Evolutionary conservation across 2,113 vertebrate species (phyloP), one percentile per base, ranked within the genome.

Genomic region (Piaya cayana): DNA sequence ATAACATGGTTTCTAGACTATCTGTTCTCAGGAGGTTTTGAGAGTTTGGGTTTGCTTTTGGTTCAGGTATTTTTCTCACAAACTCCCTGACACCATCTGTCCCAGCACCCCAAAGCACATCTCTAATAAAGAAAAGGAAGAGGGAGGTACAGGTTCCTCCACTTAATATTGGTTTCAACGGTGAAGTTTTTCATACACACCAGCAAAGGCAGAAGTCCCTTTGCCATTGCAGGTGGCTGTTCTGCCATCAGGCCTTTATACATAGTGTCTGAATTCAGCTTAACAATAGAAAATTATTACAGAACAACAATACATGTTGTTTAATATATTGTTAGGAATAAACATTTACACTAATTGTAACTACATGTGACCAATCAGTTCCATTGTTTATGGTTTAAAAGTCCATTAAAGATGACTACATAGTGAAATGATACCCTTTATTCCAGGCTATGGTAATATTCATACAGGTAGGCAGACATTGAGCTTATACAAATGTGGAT

Each of bases 321-420:
- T 72, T 69, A 79, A 34, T 30, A 39, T 53, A 77, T 64, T 92
- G 25, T 49, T 67, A 79, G 67, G 47, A 93, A 88, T 74, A 88
- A 58, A 37, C 0, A 10, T 86, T 94, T 88, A 63, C 32, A 30
- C 15, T 69, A 86, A 50, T 59, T 86, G 6, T 42, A 69, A 26
- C 78, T 62, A 50, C 59, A 62, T 58, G n/a, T 32, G 27, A 90
- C 36, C 43, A 85, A 69, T 17, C 19, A 26, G 8, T 45, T 92
- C 47, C 2, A 2, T n/a, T 62, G 49, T 45, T 53, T 58, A 65
- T 12, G 13, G 17, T 58, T 86, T 77, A 58, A 70, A 93, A 77
- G 21, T 27, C 19, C 50, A 13, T 64, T 69, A 72, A 84, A 79
- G 60, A 81, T 22, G 25, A 69, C 15, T 29, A 10, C 1, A 1